Base-by-base conservation (phyloP, 2,113 vertebrate species). In the Strix uralensis region DNA sequence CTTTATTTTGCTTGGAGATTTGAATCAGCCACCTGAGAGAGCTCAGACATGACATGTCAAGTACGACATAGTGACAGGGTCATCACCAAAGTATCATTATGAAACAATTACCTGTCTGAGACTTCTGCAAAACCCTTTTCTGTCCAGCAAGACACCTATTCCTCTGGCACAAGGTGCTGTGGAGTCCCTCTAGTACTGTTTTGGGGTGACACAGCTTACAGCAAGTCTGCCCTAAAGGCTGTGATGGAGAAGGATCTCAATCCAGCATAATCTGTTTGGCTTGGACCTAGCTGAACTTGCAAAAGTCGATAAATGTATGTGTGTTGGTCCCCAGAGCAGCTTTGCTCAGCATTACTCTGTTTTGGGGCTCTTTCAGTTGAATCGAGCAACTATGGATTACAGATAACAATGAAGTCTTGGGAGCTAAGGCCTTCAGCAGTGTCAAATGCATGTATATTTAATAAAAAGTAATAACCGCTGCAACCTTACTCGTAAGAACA, bases 391-490 rank as follows among this genome's bases (percentile, higher is more conserved):
- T 80, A 71, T 88, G 75, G 67, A 86, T 92, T 93, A 80, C n/a
- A 77, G 71, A 73, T 86, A 77, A 79, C 66, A 75, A 55, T 34
- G 63, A 93, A 74, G 42, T 32, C n/a, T 83, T 46, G 16, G 46
- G 20, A 96, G 29, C 7, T 71, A 79, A 75, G 54, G 54, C 54
- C 81, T 87, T 87, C 77, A 89, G 22, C 42, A 49, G 34, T 32
- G 29, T 89, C 62, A 94, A 92, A 90, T 47, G 21, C 32, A 65
- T 73, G 65, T 69, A 75, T 34, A 30, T 89, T 94, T 95, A 94
- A 85, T 95, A 85, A 79, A 62, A 91, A 91, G 70, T 87, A 92
- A 19, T 80, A 87, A 75, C 21, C 65, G 30, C 44, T 84, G 34
- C 40, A 81, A 85, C 49, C 61, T 87, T 44, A 79, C 34, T 92